These are phyloP conservation scores for Xenus cinereus DNA, from an alignment of 2,113 vertebrate species.

Conservation along the genomic window DNA sequence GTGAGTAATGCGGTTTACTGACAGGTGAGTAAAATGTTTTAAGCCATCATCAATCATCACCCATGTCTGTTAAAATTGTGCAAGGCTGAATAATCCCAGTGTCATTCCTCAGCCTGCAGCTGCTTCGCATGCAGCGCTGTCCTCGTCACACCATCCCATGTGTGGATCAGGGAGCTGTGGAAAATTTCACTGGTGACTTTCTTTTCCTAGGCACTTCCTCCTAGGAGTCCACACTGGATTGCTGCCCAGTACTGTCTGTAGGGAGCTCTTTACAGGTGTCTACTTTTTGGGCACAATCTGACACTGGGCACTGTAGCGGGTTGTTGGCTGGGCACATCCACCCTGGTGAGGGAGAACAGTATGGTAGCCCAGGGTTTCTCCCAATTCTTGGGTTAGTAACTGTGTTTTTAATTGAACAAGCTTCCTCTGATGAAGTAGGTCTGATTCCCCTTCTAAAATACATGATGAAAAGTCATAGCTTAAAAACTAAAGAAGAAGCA, in stretches of 20 bases:
- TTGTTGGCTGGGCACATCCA: background rate
- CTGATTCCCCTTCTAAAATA: background rate
- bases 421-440: background rate
- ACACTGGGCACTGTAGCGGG: background rate
- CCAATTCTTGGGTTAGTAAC: background rate
- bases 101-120: background rate
- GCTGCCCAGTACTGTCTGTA: background rate
- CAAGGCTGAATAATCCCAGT: background rate
- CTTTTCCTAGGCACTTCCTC: background rate
- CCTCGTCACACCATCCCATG: accelerated
- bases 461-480: background rate
- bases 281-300: accelerated
- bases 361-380: background rate
- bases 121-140: background rate
- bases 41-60: background rate
- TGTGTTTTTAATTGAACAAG: background rate
- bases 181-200: background rate
- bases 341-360: background rate
- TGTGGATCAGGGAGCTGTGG: background rate
- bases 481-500: background rate
- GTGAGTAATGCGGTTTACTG: background rate
- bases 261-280: background rate
- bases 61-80: background rate
- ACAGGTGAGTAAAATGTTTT: background rate
- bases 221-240: no score